Evolutionary conservation across 1,140 invertebrate genomes (phyloP), one percentile per base, ranked within the genome.

Genomic region (Aphaenogaster ashmeadi): DNA sequence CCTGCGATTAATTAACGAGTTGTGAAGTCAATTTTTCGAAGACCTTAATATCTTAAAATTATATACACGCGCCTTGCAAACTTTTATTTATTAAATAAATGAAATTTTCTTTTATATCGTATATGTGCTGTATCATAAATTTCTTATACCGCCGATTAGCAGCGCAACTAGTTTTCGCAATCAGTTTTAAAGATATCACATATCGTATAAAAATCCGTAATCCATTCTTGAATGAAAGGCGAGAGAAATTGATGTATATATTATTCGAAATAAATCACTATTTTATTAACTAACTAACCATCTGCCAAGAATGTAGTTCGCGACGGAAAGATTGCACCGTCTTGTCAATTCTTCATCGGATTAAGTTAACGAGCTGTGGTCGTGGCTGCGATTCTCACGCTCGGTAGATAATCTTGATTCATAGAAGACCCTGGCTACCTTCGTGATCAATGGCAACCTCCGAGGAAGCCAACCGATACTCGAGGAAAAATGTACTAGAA

Each of bases 311-410:
- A 69, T 71, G 21, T 56, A 56, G 47, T 81, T 80, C 6, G 50
- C 50, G 36, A n/a, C 11, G 50, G 50, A n/a, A 81, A 56, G 50
- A n/a, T 50, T 62, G 74, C 9, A 71, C 18, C 7, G 13, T 18
- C 47, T 80, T 71, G 78, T 81, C 64, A 56, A 81, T 81, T 71
- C 21, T 71, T 81, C 50, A 71, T 81, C 79, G 79, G 79, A 71
- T 81, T 81, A 81, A 81, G 36, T 80, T 80, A 80, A 80, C 47
- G 64, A 81, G 64, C 15, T 38, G 27, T 21, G 77, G 27, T 79
- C 60, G 47, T 47, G 78, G n/a, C 36, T 15, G 2, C 36, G 21
- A 54, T 81, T 81, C 79, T 54, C 77, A 66, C 27, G n/a, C 44
- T 52, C 79, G 36, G 13, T 41, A 58, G 64, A 71, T 81, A 81